phyloP scores from a whole-genome alignment of 1,140 invertebrate genomes.

The Orussus abietinus region DNA sequence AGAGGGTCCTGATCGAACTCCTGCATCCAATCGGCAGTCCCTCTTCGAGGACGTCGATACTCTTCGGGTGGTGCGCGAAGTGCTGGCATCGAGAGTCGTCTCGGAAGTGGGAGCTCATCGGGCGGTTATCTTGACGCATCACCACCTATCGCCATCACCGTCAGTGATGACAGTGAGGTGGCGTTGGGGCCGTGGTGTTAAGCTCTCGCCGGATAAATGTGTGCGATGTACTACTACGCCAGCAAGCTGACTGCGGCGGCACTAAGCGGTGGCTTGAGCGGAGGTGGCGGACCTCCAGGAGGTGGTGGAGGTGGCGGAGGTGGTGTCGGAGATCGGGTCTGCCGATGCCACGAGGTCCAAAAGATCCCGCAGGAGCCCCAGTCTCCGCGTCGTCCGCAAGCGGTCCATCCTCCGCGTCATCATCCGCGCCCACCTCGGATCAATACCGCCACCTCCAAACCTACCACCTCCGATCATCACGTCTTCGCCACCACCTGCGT shows the following conservation, averaged over 20 bases:
- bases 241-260: constrained; percentile 55
- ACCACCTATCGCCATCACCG: constrained; percentile 35
- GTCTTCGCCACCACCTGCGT: constrained; percentile 38
- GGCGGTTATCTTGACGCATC: too few species aligned
- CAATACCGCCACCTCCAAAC: constrained; percentile 1
- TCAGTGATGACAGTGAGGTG: constrained; percentile 53
- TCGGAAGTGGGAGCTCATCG: too few species aligned
- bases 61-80: too few species aligned
- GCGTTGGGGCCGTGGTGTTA: constrained; percentile 47
- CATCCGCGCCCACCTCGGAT: constrained; percentile 13
- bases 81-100: too few species aligned
- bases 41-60: too few species aligned
- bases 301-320: constrained; percentile 12
- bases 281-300: constrained; percentile 16
- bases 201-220: constrained; percentile 52
- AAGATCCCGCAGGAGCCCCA: constrained; percentile 24
- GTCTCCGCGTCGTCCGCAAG: constrained; percentile 21
- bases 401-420: constrained; percentile 14
- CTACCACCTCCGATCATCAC: constrained; percentile 37
- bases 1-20: too few species aligned
- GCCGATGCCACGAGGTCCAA: constrained; percentile 42
- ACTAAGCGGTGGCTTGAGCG: constrained; percentile 41
- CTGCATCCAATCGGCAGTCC: too few species aligned
- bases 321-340: constrained; percentile 24
- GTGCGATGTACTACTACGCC: constrained; percentile 54